Evolutionary conservation across 2,888 invertebrate species (phyloP).

Genomic region (Cheilosia pagana): DNA sequence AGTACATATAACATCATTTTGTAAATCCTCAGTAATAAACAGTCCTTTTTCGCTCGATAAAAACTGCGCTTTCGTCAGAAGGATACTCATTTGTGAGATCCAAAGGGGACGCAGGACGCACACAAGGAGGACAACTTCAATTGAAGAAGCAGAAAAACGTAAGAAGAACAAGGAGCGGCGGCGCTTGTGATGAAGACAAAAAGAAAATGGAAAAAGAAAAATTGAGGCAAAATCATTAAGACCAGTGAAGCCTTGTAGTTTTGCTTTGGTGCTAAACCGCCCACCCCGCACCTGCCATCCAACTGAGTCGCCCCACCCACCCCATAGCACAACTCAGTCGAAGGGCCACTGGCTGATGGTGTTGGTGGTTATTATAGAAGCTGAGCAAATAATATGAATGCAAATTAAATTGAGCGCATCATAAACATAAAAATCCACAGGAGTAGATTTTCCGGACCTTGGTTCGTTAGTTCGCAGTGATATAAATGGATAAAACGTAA

Average conservation of each 20-base stretch:
- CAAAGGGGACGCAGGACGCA: slow-evolving; percentile 58
- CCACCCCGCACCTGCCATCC: background rate
- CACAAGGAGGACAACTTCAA: slow-evolving; percentile 41
- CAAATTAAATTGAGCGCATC: slow-evolving; percentile 75
- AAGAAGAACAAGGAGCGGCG: slow-evolving; percentile 27
- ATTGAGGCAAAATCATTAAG: slow-evolving; percentile 63
- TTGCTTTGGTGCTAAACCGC: slow-evolving; percentile 32
- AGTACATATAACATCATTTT: slow-evolving; percentile 71
- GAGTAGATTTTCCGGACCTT: slow-evolving; percentile 75
- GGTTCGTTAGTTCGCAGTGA: slow-evolving; percentile 73
- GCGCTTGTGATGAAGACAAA: slow-evolving; percentile 8
- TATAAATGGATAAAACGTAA: slow-evolving; percentile 68
- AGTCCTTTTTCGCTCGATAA: slow-evolving; percentile 73
- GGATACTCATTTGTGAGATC: slow-evolving; percentile 69
- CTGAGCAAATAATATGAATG: slow-evolving; percentile 75
- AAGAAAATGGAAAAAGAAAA: slow-evolving; percentile 15
- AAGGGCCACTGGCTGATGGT: background rate
- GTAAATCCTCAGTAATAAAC: slow-evolving; percentile 73
- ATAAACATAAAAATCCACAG: slow-evolving; percentile 75
- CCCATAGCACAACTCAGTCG: background rate
- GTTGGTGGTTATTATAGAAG: slow-evolving; percentile 62
- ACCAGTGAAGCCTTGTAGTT: slow-evolving; percentile 59
- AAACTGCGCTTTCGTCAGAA: slow-evolving; percentile 74
- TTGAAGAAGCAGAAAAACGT: slow-evolving; percentile 33
- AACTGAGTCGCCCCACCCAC: background rate